These are phyloP conservation scores for Tenodera sinensis DNA, from an alignment of 2,888 invertebrate species.

Conservation along the genomic window DNA sequence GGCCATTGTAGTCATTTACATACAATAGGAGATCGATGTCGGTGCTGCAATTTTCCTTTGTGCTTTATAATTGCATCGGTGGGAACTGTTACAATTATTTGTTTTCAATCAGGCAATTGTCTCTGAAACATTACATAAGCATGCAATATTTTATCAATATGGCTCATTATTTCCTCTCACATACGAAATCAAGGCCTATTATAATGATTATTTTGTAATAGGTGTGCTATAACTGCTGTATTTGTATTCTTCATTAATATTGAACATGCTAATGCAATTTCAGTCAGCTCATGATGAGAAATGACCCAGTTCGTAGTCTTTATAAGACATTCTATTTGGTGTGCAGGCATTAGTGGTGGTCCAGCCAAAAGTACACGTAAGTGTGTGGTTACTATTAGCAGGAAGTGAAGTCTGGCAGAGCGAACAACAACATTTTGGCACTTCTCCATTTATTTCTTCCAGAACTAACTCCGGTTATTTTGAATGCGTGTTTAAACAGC, in stretches of 20 bases:
- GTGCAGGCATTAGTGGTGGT: background rate
- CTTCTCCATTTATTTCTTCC: conserved; percentile 1
- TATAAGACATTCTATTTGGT: background rate
- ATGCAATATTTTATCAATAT: background rate
- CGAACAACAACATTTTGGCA: background rate
- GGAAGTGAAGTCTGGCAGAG: background rate
- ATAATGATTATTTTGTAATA: background rate
- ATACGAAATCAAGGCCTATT: background rate
- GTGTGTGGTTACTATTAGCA: background rate
- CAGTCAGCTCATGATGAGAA: background rate
- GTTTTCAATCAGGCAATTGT: background rate
- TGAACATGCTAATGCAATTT: background rate
- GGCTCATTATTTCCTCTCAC: background rate
- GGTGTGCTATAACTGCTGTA: background rate
- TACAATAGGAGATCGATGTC: background rate
- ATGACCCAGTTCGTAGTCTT: background rate
- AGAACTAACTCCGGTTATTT: background rate
- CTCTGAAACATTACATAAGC: background rate
- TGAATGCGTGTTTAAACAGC: background rate
- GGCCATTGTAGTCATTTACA: background rate
- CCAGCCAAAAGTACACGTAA: background rate
- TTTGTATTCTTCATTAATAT: background rate
- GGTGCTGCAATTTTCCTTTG: background rate
- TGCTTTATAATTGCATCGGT: background rate
- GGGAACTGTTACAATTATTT: background rate